Evolutionary conservation across 2,888 invertebrate species (phyloP), one percentile per base, ranked within the genome.

Genomic region (Catocala fraxini): DNA sequence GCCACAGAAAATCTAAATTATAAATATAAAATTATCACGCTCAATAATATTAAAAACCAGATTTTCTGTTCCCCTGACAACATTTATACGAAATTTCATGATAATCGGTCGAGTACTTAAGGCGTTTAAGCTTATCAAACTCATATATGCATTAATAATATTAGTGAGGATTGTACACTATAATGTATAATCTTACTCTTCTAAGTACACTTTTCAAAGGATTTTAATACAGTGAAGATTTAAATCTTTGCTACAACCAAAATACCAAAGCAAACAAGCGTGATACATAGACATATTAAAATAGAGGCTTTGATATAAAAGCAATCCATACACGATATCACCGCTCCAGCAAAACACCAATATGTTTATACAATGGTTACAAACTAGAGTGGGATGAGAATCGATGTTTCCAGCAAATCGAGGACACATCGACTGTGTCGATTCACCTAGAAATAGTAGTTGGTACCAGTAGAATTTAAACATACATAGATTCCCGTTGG

Each of bases 371-470:
- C 74, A 74, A 74, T 68, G 15, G 15, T 42, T 54, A 58, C 65
- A 64, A 73, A 73, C 59, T 71, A 55, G 63, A 70, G 73, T 70
- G 63, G 54, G 61, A 78, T 65, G 66, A 71, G 67, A 76, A 79
- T 79, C 73, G 71, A 77, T 73, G 72, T 71, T 70, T 65, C 68
- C 70, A 70, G 58, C 52, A 63, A 71, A 70, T 74, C 68, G 62
- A 47, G 68, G 55, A 71, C 71, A 70, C 62, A 70, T 72, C 65
- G 66, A 65, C 64, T 71, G 72, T 70, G 64, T 63, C 63, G 70
- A 54, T 66, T 65, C 69, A 61, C 60, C 68, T 64, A 73, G 66
- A 70, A 74, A 76, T 73, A 73, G 67, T 68, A 71, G 56, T 56
- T 58, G 7, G 35, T 60, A 64, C 55, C 49, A 41, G 51, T 63